Percentiles rank a stretch among this genome's conserved stretches.
phyloP scores from a whole-genome alignment of 2,113 vertebrate species.

The Illadopsis cleaveri region DNA sequence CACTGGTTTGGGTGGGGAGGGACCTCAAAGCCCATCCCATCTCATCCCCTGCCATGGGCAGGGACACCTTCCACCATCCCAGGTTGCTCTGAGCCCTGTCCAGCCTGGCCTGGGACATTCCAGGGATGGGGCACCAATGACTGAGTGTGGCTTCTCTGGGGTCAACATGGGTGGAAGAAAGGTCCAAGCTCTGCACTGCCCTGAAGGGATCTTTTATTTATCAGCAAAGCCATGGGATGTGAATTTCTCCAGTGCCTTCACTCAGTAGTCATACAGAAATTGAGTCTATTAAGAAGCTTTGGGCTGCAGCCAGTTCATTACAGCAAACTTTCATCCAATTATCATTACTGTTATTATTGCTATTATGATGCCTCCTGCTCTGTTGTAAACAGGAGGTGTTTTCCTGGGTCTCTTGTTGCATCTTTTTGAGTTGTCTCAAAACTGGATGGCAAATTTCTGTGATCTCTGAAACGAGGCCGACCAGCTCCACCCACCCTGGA shows the following conservation, averaged over 20 bases:
- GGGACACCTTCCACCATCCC: neutral
- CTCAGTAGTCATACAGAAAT: neutral
- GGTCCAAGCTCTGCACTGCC: neutral
- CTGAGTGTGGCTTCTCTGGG: neutral
- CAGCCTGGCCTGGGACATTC: neutral
- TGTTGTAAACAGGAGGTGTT: neutral
- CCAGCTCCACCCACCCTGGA: neutral
- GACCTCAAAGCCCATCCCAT: neutral
- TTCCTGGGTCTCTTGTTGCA: neutral
- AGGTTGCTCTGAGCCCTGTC: fast-evolving
- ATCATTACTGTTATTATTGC: neutral
- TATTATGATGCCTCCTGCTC: neutral
- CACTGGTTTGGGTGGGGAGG: neutral
- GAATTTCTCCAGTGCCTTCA: neutral
- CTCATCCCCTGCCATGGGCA: neutral
- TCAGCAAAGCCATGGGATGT: neutral
- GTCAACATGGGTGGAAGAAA: neutral
- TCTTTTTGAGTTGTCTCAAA: neutral
- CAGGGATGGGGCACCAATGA: neutral
- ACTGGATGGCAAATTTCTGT: neutral
- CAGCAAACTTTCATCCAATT: neutral
- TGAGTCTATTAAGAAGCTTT: neutral
- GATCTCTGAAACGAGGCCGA: neutral
- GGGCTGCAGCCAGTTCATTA: neutral
- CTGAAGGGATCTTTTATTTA: neutral